phyloP scores from a whole-genome alignment of 2,797 vertebrate species.

The Xerus rutilus region DNA sequence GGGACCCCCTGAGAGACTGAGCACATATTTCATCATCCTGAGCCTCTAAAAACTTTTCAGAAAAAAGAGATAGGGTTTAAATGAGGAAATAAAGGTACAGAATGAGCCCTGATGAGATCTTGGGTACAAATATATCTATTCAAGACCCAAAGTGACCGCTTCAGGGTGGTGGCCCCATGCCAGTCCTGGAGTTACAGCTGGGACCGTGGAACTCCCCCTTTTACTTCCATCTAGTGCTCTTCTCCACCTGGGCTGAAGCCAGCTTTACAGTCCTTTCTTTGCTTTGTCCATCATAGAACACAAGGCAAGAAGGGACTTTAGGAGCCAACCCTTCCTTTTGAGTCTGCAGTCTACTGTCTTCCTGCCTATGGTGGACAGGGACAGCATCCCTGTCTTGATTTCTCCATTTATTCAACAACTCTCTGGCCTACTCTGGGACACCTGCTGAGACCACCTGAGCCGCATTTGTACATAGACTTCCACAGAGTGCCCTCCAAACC shows the following conservation, averaged over 20 bases:
- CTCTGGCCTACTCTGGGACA: background rate
- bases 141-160: background rate
- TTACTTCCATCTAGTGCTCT: background rate
- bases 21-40: background rate
- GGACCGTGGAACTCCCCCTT: too few species aligned
- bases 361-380: background rate
- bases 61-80: background rate
- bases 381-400: background rate
- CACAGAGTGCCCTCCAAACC: background rate
- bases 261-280: background rate
- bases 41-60: background rate
- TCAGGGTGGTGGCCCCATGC: accelerated
- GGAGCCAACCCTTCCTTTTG: too few species aligned
- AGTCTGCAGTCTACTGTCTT: background rate
- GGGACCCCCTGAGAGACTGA: background rate
- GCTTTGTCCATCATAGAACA: background rate
- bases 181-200: accelerated
- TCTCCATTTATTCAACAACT: background rate
- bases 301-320: background rate
- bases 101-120: accelerated
- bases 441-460: background rate
- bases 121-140: accelerated
- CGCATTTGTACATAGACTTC: background rate
- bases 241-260: background rate
- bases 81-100: background rate